Percentiles rank a stretch among this genome's conserved stretches.
phyloP scores from a whole-genome alignment of 1,140 invertebrate species.

The Himalopsyche phryganea region DNA sequence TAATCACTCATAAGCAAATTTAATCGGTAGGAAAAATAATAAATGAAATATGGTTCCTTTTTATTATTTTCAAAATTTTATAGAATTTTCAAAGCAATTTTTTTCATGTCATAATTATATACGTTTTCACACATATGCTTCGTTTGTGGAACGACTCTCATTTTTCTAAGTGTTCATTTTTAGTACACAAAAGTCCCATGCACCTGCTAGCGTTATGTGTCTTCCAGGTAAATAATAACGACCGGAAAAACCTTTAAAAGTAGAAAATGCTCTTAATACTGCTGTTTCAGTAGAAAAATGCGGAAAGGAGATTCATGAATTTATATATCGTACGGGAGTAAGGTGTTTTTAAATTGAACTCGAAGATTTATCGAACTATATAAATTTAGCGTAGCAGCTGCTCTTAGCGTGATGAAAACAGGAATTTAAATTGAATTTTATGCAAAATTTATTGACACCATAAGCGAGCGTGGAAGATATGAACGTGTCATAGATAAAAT shows the following conservation, averaged over 20 bases:
- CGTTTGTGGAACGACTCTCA: no score
- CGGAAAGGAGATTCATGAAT: not conserved
- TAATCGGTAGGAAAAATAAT: no score
- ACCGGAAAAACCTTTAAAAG: conserved; percentile 4
- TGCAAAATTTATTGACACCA: conserved; percentile 29
- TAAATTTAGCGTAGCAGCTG: conserved; percentile 27
- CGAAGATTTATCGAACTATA: conserved; percentile 26
- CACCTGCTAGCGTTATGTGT: not conserved
- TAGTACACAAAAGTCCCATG: not conserved
- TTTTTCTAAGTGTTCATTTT: not conserved
- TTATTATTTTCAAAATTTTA: no score
- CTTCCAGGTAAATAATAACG: conserved; percentile 1
- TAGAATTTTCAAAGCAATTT: no score
- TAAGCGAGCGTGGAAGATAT: conserved; percentile 13
- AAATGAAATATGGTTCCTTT: no score
- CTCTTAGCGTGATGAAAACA: conserved; percentile 16
- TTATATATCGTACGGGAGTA: not conserved
- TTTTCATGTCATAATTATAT: no score
- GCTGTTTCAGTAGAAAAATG: not conserved
- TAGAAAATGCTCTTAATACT: not conserved
- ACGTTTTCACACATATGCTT: no score
- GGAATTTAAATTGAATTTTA: conserved; percentile 30
- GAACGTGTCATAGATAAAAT: conserved; percentile 7
- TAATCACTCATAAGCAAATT: no score
- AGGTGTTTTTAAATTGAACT: conserved; percentile 13